Conservation (phyloP, 2,888 invertebrate genomes). For the Laspeyria flexula region DNA sequence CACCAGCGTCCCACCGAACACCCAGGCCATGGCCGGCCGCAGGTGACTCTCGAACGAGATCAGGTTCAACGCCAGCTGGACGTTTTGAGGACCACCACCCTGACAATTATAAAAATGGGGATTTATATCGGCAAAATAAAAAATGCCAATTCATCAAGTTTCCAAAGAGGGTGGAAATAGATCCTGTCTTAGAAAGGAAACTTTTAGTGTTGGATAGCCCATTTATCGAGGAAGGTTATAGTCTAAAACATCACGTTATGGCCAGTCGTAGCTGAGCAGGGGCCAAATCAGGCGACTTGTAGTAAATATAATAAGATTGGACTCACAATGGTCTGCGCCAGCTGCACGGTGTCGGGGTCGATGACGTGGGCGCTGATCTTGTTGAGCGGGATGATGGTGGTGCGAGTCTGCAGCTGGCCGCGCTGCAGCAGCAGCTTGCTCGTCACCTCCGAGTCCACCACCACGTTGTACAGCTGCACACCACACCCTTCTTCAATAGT, state of each 20-base stretch:
- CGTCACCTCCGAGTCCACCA: constrained; percentile 94
- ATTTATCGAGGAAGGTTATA: no score
- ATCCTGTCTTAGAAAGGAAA: no score
- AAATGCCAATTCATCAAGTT: no score
- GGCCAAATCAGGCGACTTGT: no score
- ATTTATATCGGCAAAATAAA: background rate
- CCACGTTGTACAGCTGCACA: constrained; percentile 94
- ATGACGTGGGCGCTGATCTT: constrained; percentile 91
- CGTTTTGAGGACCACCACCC: constrained; percentile 91
- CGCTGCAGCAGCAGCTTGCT: constrained; percentile 93
- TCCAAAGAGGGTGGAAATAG: no score
- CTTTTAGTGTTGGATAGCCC: no score
- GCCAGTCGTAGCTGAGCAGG: no score
- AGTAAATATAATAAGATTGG: background rate
- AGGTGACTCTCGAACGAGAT: constrained; percentile 89
- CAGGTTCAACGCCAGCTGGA: constrained; percentile 92
- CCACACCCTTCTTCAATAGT: no score
- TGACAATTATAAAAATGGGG: constrained; percentile 26
- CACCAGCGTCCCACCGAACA: constrained; percentile 95
- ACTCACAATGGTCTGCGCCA: constrained; percentile 90
- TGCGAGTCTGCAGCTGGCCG: constrained; percentile 92
- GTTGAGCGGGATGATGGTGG: constrained; percentile 96
- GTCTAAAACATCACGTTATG: no score
- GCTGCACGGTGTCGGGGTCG: constrained; percentile 83
- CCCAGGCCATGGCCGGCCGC: constrained; percentile 93